Evolutionary conservation across 2,797 vertebrate species (phyloP), one percentile per base, ranked within the genome.

Genomic region (Parotocinclus haroldoi): DNA sequence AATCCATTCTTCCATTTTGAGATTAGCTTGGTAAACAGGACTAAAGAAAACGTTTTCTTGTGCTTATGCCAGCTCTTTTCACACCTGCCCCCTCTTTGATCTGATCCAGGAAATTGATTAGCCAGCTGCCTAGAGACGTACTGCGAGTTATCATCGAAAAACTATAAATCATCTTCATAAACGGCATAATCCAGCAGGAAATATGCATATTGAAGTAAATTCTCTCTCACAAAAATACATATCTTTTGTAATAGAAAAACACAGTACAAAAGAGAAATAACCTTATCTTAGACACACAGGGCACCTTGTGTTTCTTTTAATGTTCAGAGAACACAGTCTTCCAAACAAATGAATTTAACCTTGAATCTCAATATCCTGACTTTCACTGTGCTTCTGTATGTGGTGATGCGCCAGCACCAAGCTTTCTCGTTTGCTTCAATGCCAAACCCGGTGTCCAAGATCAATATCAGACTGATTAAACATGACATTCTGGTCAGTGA

Each of bases 391-490:
- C 63, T 54, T 45, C 37, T 19, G 46, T 49, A 60, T 60, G 56
- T 57, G 63, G 59, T 57, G 56, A 64, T 51, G 50, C 40, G 59
- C 58, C 67, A 45, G 66, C 56, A 71, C 50, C 62, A 63, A 56
- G 56, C 64, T 54, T 49, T 40, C 17, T 60, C 51, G 51, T 62
- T 51, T 38, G 45, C 48, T 18, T 60, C 50, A 19, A 58, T 18
- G 18, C 69, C 65, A 69, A 69, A 52, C 36, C 51, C 50, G 37
- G 65, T 48, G 19, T 63, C 61, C 52, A 51, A 42, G 67, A 78
- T 75, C 76, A 68, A 71, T 78, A 78, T 68, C 60, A 38, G 51
- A n/a, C 67, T 58, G 68, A 51, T 75, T 69, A 71, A 75, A 62
- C 51, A 53, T 46, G 69, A 65, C 59, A 64, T 54, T 72, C 63